These are phyloP conservation scores for Schizaphis graminum DNA, from an alignment of 2,888 invertebrate genomes.

Conservation along the genomic window DNA sequence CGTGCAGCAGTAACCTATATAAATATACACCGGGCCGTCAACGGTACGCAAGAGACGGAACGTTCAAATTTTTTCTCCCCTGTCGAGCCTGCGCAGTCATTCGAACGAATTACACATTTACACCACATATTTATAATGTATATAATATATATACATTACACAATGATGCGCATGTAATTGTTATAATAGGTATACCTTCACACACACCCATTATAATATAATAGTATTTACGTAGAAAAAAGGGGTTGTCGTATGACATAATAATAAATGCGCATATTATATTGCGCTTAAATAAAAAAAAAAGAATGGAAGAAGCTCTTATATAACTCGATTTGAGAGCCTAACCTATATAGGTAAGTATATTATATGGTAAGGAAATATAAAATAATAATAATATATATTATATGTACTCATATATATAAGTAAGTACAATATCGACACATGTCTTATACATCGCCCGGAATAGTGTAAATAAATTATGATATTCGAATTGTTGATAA, in stretches of 20 bases:
- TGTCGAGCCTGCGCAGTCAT: neutral
- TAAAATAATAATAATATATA: neutral
- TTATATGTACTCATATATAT: too few species aligned
- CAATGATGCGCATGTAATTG: neutral
- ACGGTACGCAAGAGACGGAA: neutral
- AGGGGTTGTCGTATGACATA: neutral
- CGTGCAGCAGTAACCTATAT: neutral
- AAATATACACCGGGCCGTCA: neutral
- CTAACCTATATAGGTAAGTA: neutral
- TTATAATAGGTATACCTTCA: neutral
- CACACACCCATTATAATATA: neutral
- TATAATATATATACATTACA: neutral
- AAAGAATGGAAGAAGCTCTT: neutral
- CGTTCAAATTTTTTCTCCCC: neutral
- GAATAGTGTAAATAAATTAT: neutral
- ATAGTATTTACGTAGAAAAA: neutral
- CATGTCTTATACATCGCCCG: neutral
- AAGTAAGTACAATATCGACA: neutral
- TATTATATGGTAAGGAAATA: too few species aligned
- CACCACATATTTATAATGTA: neutral
- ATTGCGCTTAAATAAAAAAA: neutral
- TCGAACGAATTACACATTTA: conserved; percentile 11
- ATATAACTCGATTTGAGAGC: neutral
- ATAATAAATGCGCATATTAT: neutral
- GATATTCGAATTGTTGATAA: neutral